Evolutionary conservation across 2,797 vertebrate species (phyloP), one percentile per base, ranked within the genome.

Genomic region (Glossophaga mutica): DNA sequence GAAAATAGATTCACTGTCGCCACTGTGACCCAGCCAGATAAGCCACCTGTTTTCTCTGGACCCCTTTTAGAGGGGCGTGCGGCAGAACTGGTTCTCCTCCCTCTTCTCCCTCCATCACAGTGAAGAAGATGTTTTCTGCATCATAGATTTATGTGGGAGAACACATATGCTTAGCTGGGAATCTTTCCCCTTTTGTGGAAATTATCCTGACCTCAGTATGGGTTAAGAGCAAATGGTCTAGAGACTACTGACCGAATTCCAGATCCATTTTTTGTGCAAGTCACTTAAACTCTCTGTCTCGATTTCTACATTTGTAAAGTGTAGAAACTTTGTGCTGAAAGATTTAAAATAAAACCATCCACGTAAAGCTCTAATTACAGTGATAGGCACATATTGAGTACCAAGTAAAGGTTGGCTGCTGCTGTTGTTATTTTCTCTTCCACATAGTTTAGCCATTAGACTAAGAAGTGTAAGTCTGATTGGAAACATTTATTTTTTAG

Each of bases 391-490:
- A 59, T 50, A 91, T 52, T 79, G n/a, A 76, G 57, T 26, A 68
- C 5, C 44, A 32, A 21, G 21, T 39, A 84, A 83, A 76, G 37
- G 15, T 39, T 76, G 22, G 10, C 24, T 68, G 26, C 29, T 15
- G 12, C 34, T 24, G 24, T 78, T 18, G 0, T 24, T 42, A n/a
- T 82, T 73, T 34, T 83, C 12, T 85, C 24, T 92, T 88, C 67
- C 12, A 0, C 91, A 39, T 62, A 26, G 21, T 59, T 26, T 65
- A 55, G 42, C 68, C 14, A 15, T 95, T 95, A 62, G 26, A 78
- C n/a, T 74, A 85, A 87, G 39, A 88, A 67, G 88, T 91, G 70
- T 67, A 90, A 74, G 90, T 89, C 74, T 91, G 48, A 62, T 89
- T 81, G 48, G 82, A 76, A 85, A 52, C 46, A 73, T 59, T 65